Evolutionary conservation across 2,797 vertebrate species (phyloP).

Genomic region (Zalophus californianus): DNA sequence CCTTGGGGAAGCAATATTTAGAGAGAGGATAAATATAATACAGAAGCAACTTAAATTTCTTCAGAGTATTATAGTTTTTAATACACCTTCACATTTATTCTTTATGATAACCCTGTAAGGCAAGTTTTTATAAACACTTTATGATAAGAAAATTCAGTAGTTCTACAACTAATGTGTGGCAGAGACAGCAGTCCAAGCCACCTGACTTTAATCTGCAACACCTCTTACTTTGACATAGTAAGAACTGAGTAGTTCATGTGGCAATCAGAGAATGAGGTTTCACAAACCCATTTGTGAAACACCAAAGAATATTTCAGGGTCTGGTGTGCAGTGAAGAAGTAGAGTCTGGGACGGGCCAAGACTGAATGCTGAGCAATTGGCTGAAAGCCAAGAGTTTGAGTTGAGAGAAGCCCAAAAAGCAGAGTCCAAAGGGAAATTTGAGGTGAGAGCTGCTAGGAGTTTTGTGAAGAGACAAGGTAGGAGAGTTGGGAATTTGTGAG

Average conservation of each 20-base stretch:
- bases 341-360: neutral
- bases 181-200: neutral
- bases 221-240: neutral
- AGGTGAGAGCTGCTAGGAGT: neutral
- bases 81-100: neutral
- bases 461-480: neutral
- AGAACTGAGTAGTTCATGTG: neutral
- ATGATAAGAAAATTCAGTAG: neutral
- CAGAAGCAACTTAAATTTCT: neutral
- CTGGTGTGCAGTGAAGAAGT: neutral
- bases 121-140: neutral
- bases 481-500: neutral
- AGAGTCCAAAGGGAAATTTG: neutral
- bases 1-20: neutral
- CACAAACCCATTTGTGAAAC: neutral
- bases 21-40: neutral
- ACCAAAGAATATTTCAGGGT: neutral
- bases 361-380: neutral
- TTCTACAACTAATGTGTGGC: neutral
- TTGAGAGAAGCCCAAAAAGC: neutral
- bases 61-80: neutral
- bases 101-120: constrained; percentile 15
- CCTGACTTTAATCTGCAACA: neutral
- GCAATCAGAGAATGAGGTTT: neutral
- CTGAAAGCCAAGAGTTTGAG: neutral